Percentiles rank a stretch among this genome's conserved stretches.
Conservation (phyloP, 2,888 invertebrate species). For the Epinotia brunnichana region DNA sequence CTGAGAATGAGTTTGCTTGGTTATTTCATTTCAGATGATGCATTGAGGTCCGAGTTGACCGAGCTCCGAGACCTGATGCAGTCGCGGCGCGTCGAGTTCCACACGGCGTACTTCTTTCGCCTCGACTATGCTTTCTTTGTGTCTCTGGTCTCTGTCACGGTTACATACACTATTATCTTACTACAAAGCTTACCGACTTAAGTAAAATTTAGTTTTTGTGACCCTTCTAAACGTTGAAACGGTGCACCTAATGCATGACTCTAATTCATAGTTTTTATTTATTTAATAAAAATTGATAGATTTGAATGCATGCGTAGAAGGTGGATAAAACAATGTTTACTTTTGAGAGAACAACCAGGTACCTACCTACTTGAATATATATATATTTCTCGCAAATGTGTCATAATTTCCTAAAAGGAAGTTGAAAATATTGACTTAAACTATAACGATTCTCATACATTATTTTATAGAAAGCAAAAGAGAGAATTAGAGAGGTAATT, state of each 20-base stretch:
- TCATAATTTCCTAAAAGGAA: not conserved
- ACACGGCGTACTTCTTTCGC: constrained; percentile 65
- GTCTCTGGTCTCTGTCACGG: constrained; percentile 69
- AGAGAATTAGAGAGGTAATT: no score
- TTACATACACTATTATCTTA: constrained; percentile 73
- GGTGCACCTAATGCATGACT: not conserved
- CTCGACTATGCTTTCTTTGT: constrained; percentile 64
- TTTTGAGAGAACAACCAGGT: no score
- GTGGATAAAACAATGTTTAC: no score
- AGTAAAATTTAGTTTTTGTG: not conserved
- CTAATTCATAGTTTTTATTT: not conserved
- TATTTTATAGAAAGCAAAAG: no score
- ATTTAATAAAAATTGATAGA: no score
- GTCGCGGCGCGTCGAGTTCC: constrained; percentile 62
- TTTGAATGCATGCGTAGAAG: no score
- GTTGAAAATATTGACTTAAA: no score
- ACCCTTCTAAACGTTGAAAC: not conserved
- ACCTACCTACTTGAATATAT: no score
- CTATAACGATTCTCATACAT: no score
- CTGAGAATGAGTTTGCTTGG: not conserved
- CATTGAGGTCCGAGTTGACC: constrained; percentile 52
- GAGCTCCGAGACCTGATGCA: constrained; percentile 60
- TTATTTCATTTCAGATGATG: constrained; percentile 54
- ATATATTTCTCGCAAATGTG: no score
- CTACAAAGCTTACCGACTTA: constrained; percentile 57